Conservation (phyloP, 1,140 invertebrate genomes). For the Dolichoris vasculosae region DNA sequence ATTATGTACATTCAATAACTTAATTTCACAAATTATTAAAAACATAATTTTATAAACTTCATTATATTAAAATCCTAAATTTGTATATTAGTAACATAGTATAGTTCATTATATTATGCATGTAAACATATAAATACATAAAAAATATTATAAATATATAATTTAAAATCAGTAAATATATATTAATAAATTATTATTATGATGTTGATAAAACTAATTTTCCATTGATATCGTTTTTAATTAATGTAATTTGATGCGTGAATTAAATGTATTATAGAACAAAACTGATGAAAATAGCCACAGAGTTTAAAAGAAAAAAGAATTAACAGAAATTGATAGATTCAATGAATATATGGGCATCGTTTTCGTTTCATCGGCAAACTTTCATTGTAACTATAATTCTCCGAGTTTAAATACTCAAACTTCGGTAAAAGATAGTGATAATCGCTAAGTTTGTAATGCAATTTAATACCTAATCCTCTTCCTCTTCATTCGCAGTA, state of each 20-base stretch:
- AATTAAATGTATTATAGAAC: neutral
- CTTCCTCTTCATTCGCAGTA: neutral
- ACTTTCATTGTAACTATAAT: conserved; percentile 47
- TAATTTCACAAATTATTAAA: too few species aligned
- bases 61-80: too few species aligned
- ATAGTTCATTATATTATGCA: too few species aligned
- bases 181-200: too few species aligned
- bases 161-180: too few species aligned
- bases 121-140: too few species aligned
- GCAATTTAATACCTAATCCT: conserved; percentile 47
- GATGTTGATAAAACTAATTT: too few species aligned
- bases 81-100: too few species aligned
- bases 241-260: neutral
- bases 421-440: conserved; percentile 48
- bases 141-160: too few species aligned
- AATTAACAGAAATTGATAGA: conserved; percentile 10
- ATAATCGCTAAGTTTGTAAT: conserved; percentile 54
- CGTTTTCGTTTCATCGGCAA: conserved; percentile 4
- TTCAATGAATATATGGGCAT: conserved; percentile 36
- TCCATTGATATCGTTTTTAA: neutral
- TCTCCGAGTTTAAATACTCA: conserved; percentile 38
- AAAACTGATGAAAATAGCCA: neutral
- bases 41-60: too few species aligned
- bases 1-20: too few species aligned
- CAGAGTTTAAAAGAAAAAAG: neutral